Base-by-base conservation (phyloP, 2,888 invertebrate genomes). In the Hyposoter didymator region DNA sequence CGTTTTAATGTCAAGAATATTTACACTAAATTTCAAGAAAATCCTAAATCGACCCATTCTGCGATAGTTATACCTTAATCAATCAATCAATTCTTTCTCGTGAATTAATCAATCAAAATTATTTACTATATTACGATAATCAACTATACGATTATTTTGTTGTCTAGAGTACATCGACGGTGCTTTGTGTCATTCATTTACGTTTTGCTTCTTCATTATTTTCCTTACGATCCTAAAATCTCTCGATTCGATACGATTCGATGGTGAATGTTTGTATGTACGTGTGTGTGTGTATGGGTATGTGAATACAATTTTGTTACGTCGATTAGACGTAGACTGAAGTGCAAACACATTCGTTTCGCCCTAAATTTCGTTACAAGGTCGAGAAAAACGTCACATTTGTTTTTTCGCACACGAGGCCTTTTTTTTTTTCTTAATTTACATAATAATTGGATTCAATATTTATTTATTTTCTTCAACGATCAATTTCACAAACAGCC, bases 121-220 rank as follows among this genome's bases (percentile, higher is more conserved):
- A 73, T 78, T 80, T 52, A 78, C 78, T 78, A 70, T 81, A 67
- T 75, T 82, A 82, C 75, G 67, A 78, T 85, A 86, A 78, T 73
- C 73, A 69, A 47, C 83, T 83, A 83, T 32, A 78, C 47, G 80
- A 83, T 80, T 78, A 80, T 22, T 45, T 70, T 76, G 73, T 80
- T 69, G 78, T 78, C 83, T 86, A 86, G 49, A 86, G 49, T 80
- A 86, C 85, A 86, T 81, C 80, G 67, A 83, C 74, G 83, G 85
- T 86, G 85, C 80, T 73, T 83, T 76, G 75, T 78, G 78, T 69
- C 55, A 45, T 45, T 70, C 70, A 49, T 76, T 62, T 35, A 66
- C 43, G n/a, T 35, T 55, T 35, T 59, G 55, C 66, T 67, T 59
- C 52, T 67, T 67, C 32, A 67, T 14, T 67, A 32, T 66, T n/a